Conservation (phyloP, 2,888 invertebrate species). For the Palloptera scutellata region DNA sequence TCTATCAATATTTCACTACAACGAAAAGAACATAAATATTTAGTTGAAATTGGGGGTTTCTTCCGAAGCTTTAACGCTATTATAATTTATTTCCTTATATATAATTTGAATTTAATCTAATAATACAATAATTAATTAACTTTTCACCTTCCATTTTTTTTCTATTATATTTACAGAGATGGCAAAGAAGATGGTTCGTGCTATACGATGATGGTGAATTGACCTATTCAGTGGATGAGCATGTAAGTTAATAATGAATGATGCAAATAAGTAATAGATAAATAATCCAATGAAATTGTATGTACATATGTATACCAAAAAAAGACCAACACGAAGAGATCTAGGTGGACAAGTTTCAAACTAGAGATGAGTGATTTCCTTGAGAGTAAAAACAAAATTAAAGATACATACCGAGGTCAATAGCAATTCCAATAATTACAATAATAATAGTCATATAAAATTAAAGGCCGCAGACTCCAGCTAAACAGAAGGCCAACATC, state of each 20-base stretch:
- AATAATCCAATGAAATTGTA: background rate
- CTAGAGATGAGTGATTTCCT: too few species aligned
- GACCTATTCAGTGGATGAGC: slow-evolving; percentile 96
- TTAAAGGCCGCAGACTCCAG: slow-evolving; percentile 14
- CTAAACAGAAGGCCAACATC: slow-evolving; percentile 29
- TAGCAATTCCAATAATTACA: slow-evolving; percentile 1
- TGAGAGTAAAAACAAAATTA: too few species aligned
- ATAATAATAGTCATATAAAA: slow-evolving; percentile 4
- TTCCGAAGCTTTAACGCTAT: too few species aligned
- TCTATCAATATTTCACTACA: too few species aligned
- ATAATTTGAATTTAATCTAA: background rate
- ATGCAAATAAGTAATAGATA: background rate
- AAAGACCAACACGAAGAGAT: too few species aligned
- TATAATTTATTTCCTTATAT: slow-evolving; percentile 2
- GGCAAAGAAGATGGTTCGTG: slow-evolving; percentile 98
- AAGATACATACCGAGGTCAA: too few species aligned
- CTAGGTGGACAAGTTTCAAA: too few species aligned
- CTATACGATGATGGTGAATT: slow-evolving; percentile 97
- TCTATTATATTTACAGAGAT: slow-evolving; percentile 77
- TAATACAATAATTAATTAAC: background rate
- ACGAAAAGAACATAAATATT: too few species aligned
- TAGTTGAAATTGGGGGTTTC: too few species aligned
- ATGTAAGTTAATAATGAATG: slow-evolving; percentile 76
- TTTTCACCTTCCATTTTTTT: slow-evolving; percentile 10
- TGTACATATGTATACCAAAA: background rate